Percentiles rank a stretch among this genome's conserved stretches.
Conservation (phyloP, 2,113 vertebrate species). For the Isurus oxyrinchus region DNA sequence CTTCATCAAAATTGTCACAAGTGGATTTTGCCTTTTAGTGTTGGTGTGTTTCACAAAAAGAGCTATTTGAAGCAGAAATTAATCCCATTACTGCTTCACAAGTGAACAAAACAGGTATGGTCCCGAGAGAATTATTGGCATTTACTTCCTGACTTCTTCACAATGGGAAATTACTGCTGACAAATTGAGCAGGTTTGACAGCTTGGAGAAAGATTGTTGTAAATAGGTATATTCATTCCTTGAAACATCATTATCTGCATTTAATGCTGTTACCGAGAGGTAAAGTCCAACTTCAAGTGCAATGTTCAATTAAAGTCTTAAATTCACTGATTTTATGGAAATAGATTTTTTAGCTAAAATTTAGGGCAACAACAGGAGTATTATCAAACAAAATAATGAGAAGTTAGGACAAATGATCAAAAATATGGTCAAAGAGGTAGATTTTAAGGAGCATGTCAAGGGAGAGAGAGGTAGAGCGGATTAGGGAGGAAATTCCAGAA, state of each 20-base stretch:
- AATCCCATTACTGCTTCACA: not conserved
- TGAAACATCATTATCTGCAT: not conserved
- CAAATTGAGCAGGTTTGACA: not conserved
- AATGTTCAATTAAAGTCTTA: not conserved
- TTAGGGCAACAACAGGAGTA: not conserved
- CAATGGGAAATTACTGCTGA: conserved; percentile 17
- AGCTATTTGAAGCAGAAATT: not conserved
- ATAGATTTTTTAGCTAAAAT: not conserved
- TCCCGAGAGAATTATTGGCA: not conserved
- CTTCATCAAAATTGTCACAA: not conserved
- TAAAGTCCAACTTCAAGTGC: not conserved
- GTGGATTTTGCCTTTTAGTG: not conserved
- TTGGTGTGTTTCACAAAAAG: not conserved
- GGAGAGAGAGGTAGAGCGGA: too few relatives aligned
- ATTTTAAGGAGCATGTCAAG: too few relatives aligned
- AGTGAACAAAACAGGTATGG: not conserved
- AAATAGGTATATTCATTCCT: not conserved
- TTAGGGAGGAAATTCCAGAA: too few relatives aligned
- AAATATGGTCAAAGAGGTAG: not conserved
- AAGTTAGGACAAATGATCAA: not conserved
- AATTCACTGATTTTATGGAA: not conserved
- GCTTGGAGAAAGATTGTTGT: not conserved
- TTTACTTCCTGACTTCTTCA: not conserved
- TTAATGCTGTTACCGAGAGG: not conserved
- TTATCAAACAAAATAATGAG: not conserved